Percentiles rank a stretch among this genome's conserved stretches.
phyloP scores from a whole-genome alignment of 2,888 invertebrate species.

The Stegophylla sp. region DNA sequence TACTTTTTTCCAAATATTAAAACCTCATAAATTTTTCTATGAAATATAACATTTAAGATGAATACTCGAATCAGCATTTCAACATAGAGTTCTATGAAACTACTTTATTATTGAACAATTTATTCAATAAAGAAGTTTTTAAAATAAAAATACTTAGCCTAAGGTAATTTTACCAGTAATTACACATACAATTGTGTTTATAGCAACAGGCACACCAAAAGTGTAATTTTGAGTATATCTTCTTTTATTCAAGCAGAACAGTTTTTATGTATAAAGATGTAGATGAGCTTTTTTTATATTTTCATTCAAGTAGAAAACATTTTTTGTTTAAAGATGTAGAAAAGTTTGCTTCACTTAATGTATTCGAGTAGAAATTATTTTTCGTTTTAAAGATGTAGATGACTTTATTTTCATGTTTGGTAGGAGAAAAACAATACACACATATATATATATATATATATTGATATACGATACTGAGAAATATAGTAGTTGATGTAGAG shows the following conservation, averaged over 20 bases:
- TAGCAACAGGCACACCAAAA: constrained; percentile 50
- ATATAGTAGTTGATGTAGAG: not conserved
- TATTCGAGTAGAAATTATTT: not conserved
- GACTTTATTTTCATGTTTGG: not conserved
- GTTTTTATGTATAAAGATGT: constrained; percentile 36
- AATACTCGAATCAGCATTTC: constrained; percentile 11
- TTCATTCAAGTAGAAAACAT: not conserved
- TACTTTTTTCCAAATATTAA: constrained; percentile 21
- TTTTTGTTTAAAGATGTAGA: constrained; percentile 49
- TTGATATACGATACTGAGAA: no score
- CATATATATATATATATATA: no score
- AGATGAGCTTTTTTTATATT: constrained; percentile 2
- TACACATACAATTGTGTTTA: constrained; percentile 34
- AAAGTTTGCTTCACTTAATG: no score
- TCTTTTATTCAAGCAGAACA: not conserved
- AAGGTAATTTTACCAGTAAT: constrained; percentile 24
- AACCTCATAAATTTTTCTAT: constrained; percentile 26
- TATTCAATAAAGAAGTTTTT: constrained; percentile 3
- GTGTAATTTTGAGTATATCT: constrained; percentile 20
- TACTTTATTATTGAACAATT: constrained; percentile 6
- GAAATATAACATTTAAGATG: constrained; percentile 23
- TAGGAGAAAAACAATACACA: not conserved
- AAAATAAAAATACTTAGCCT: constrained; percentile 30
- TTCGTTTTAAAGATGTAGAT: constrained; percentile 48
- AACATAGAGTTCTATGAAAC: not conserved